Base-by-base conservation (phyloP, 2,113 vertebrate genomes). In the Rana temporaria region DNA sequence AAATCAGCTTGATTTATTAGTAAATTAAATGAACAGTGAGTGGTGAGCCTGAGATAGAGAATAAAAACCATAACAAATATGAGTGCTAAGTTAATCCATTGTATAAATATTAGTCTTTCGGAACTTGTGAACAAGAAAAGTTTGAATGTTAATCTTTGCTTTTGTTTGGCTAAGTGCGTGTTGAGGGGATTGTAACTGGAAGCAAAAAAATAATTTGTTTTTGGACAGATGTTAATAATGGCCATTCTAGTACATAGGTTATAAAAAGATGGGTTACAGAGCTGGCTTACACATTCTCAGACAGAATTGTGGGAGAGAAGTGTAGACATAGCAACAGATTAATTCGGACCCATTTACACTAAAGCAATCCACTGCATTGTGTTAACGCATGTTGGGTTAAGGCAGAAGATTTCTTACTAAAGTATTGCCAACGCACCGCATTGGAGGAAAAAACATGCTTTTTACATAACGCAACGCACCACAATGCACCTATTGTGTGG, bases 71-170 rank as follows among this genome's bases (percentile, higher is more conserved):
- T 81, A 81, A 72, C 68, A 81, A 72, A 55, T 26, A 81, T 55
- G 79, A 81, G 79, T 72, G 57, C 72, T 72, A 11, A 11, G 56
- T 30, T 68, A 67, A 59, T 59, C 34, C 56, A 63, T 63, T 69
- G 56, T 80, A 71, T 80, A 80, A 80, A 80, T 71, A 80, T 80
- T 70, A 60, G 26, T 52, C 56, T 22, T n/a, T 80, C 16, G 62
- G 67, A n/a, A 80, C 30, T 56, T 65, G 56, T 79, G 26, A 24
- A 79, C 52, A 67, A 56, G 48, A 38, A 79, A 67, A 71, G 68
- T 19, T 53, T 52, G 22, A 71, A 55, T 59, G 77, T 52, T 68
- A 8, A 67, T 56, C 14, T 30, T 15, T 11, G 52, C 24, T 52
- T 48, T 53, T 68, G 53, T 65, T 32, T 67, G 68, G 26, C 26